Base-by-base conservation (phyloP, 2,888 invertebrate species). In the Drosophila multiciliata region DNA sequence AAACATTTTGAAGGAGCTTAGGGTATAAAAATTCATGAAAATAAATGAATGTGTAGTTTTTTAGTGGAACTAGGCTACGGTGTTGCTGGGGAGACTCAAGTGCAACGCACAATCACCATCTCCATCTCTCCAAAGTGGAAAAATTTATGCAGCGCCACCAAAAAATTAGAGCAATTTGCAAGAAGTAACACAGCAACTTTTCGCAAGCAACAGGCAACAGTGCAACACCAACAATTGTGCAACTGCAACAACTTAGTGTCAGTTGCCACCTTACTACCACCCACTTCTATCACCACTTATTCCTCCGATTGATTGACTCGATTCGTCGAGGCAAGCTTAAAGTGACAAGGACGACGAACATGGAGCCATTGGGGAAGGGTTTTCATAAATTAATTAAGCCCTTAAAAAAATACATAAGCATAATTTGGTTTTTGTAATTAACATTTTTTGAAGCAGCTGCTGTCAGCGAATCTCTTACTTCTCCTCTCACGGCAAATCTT, bases 401-500 rank as follows among this genome's bases (percentile, higher is more conserved):
- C 68, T 68, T 76, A 60, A 83, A 83, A 29, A 78, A 83, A 82
- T 82, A 82, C 83, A 83, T 67, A 49, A 78, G 83, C 82, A 81
- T 82, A 66, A 83, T 81, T 81, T 67, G 53, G 69, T 65, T 69
- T 59, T 63, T 63, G 70, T 66, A 75, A 74, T 80, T 80, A 74
- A 69, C 72, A 75, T 66, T 75, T 66, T 53, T 60, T 32, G 17
- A 35, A 32, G 45, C 59, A 55, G 57, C 64, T 45, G 52, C 33
- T 49, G 29, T 57, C 42, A 17, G 54, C n/a, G 40, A 64, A 26
- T 20, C 60, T n/a, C 35, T 54, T 11, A 4, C 6, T 49, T 40
- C 4, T 17, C 17, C 63, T 49, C 29, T 32, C n/a, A 38, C 23
- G 11, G 23, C 29, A 33, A 38, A 20, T 38, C 33, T 26, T 32